Conservation (phyloP, 1,140 invertebrate species). For the Delia radicum region DNA sequence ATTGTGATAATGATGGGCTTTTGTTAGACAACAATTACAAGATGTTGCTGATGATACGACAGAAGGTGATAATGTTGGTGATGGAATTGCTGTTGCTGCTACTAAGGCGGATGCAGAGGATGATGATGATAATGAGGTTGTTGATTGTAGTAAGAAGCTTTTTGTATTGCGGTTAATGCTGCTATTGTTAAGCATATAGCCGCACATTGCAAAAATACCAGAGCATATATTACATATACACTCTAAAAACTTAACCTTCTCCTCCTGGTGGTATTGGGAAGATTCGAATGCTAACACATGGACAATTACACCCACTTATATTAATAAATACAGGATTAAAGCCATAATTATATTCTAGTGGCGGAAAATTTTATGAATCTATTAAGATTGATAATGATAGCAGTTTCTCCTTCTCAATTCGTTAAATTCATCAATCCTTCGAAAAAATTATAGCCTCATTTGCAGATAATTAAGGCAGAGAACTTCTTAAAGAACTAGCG, state of each 20-base stretch:
- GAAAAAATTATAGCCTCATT: too few relatives aligned
- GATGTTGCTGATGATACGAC: not conserved
- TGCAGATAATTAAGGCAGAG: too few relatives aligned
- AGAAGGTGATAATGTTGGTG: not conserved
- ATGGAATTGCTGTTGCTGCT: not conserved
- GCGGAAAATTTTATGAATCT: too few relatives aligned
- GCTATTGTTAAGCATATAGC: conserved; percentile 9
- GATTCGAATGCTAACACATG: too few relatives aligned
- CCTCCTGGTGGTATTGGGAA: not conserved
- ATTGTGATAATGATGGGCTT: not conserved
- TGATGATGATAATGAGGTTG: not conserved
- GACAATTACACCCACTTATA: too few relatives aligned
- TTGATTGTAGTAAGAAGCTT: not conserved
- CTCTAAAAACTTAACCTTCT: not conserved
- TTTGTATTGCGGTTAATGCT: conserved; percentile 21
- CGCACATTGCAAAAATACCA: conserved; percentile 6
- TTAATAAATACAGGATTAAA: too few relatives aligned
- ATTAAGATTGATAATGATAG: too few relatives aligned
- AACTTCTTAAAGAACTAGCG: too few relatives aligned
- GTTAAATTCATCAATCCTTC: too few relatives aligned
- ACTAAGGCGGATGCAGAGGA: not conserved
- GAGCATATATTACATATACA: not conserved
- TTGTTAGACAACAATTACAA: not conserved
- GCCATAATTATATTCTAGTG: too few relatives aligned
- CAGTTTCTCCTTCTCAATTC: too few relatives aligned